These are phyloP conservation scores for Pedetes capensis DNA, from an alignment of 2,113 vertebrate genomes.

Conservation along the genomic window DNA sequence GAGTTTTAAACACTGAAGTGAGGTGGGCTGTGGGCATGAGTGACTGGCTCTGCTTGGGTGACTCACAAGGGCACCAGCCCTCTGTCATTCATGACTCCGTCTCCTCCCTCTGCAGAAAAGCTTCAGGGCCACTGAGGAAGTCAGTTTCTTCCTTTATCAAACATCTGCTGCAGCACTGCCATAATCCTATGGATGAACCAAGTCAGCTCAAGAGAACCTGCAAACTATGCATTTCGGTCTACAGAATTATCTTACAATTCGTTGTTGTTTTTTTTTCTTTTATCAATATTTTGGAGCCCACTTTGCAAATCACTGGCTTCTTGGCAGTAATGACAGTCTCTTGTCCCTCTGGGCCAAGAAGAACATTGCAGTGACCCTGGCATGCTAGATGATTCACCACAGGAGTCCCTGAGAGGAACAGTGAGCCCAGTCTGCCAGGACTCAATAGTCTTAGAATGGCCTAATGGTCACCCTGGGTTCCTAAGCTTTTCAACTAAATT, in stretches of 20 bases:
- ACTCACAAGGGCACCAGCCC: neutral
- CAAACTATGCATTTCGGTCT: neutral
- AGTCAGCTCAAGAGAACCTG: neutral
- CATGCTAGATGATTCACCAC: neutral
- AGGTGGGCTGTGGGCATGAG: no score
- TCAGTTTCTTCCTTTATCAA: neutral
- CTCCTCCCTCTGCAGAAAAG: neutral
- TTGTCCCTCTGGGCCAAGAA: neutral
- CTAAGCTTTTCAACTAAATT: neutral
- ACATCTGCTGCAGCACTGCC: neutral
- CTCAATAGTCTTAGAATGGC: neutral
- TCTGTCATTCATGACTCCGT: neutral
- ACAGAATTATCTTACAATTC: neutral
- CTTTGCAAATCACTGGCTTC: neutral
- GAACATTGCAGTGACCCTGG: neutral
- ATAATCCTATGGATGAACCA: neutral
- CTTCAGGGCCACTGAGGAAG: neutral
- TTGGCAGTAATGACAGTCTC: neutral
- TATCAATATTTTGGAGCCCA: neutral
- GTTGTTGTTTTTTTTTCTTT: neutral
- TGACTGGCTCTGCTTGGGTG: neutral
- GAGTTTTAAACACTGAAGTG: neutral
- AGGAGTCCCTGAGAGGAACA: neutral
- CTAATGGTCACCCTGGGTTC: neutral
- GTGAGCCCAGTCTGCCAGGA: neutral